A percentile compares a stretch with the other conserved stretches of the same genome.
phyloP scores from a whole-genome alignment of 2,797 vertebrate genomes.

The Lerista edwardsae region DNA sequence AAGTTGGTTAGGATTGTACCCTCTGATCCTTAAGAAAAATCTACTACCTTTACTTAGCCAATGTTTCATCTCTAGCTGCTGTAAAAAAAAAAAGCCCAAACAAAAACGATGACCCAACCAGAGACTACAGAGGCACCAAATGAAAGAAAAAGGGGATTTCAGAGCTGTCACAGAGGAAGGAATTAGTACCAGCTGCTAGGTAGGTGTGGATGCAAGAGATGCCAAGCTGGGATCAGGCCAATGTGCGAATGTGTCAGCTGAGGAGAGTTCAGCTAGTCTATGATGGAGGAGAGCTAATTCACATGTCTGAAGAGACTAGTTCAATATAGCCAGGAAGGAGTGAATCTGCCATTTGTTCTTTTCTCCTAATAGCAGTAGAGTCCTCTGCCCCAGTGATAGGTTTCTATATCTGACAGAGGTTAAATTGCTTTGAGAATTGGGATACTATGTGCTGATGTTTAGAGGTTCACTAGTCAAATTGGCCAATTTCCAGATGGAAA shows the following conservation, averaged over 20 bases:
- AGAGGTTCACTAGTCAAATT: conserved; percentile 62
- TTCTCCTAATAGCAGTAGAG: conserved; percentile 44
- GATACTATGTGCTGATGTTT: conserved; percentile 48
- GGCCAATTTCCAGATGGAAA: conserved; percentile 73
- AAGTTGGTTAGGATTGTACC: too few species aligned
- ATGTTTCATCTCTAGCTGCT: not conserved
- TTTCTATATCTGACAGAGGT: conserved; percentile 59
- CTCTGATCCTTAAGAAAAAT: not conserved
- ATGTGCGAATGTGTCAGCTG: conserved; percentile 1
- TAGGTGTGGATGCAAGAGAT: conserved; percentile 15
- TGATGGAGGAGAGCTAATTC: conserved; percentile 43
- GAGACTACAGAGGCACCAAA: not conserved
- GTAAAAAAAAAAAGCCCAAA: not conserved
- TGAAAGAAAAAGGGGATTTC: not conserved
- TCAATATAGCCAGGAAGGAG: conserved; percentile 46
- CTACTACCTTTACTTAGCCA: not conserved
- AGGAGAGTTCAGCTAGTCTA: not conserved
- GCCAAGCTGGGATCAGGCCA: not conserved
- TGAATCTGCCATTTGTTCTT: conserved; percentile 43
- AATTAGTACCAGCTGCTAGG: not conserved
- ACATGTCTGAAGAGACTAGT: conserved; percentile 38
- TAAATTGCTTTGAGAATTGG: conserved; percentile 68
- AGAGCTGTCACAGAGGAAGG: not conserved
- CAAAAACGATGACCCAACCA: not conserved
- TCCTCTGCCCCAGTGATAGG: conserved; percentile 27